Base-by-base conservation (phyloP, 2,888 invertebrate genomes). In the Volucella bombylans region DNA sequence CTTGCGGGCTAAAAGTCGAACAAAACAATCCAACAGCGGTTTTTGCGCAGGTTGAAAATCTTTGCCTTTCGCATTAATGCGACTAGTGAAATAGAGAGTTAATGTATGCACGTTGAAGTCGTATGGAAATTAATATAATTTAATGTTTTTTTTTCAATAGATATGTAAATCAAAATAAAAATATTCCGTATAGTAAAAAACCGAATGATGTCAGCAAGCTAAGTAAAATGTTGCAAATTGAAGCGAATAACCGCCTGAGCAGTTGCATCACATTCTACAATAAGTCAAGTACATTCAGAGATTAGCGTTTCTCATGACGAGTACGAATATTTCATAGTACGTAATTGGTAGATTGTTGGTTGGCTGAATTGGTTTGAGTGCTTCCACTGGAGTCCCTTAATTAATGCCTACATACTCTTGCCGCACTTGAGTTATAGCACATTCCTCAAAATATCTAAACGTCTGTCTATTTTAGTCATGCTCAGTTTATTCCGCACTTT, bases 361-460 rank as follows among this genome's bases (percentile, higher is more conserved):
- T 52, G 10, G 10, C n/a, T 41, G 3, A 47, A 45, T 43, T 4
- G 47, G 18, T 39, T 39, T 31, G 47, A 18, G 39, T 41, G 31
- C 31, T 59, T 69, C 12, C 38, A 50, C 12, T 49, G 10, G 23
- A 50, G 41, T 59, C 49, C 23, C 39, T 18, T 59, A 43, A 67
- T 67, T 67, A 67, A 54, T 67, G 8, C 11, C 18, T 65, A 39
- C 65, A 50, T 65, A n/a, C 12, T 4, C 15, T 31, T 31, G 38
- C 9, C 65, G n/a, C 41, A 31, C 49, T 11, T 11, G 15, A 41
- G 39, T 57, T 9, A 39, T 11, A 15, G 55, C 14, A 55, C 31
- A 55, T 38, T 68, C 55, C 45, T 38, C 12, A n/a, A 18, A 18
- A 12, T 10, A 18, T 12, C 12, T 38, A 55, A 38, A 45, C 15